Percentiles rank a stretch among this genome's conserved stretches.
Evolutionary conservation across 1,140 invertebrate genomes (phyloP).

Genomic region (Camponotus floridanus): DNA sequence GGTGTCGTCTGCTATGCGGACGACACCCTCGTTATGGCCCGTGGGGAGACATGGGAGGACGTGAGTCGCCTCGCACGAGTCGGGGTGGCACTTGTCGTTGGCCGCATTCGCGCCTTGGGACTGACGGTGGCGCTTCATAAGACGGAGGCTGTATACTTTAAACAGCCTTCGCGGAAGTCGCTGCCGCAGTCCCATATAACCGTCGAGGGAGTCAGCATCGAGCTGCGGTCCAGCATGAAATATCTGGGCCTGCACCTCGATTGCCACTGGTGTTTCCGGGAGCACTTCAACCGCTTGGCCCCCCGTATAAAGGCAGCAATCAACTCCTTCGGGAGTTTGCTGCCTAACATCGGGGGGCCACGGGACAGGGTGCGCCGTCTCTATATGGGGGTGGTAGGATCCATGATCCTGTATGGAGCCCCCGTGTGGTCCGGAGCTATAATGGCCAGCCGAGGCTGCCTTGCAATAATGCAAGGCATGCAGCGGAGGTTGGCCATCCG

Average conservation of each 20-base stretch:
- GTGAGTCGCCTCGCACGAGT: neutral
- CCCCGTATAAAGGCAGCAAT: neutral
- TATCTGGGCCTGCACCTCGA: neutral
- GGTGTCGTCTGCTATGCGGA: neutral
- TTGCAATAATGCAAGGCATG: no score
- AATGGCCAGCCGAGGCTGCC: no score
- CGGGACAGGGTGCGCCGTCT: no score
- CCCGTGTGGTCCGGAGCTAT: no score
- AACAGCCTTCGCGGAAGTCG: neutral
- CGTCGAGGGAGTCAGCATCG: neutral
- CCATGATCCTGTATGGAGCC: no score
- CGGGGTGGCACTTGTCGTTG: no score
- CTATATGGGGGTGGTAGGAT: no score
- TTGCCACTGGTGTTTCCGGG: neutral
- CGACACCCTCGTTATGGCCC: neutral
- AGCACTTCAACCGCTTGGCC: neutral
- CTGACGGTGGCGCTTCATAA: neutral
- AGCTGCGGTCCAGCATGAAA: neutral
- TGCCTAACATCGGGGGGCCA: neutral
- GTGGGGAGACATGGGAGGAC: neutral
- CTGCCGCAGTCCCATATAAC: neutral
- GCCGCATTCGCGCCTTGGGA: neutral
- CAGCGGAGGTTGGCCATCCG: no score
- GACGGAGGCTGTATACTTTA: neutral
- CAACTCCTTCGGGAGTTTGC: neutral